phyloP scores from a whole-genome alignment of 37 sponge, comb jelly and placozoan species.

The Agelas oroides region DNA sequence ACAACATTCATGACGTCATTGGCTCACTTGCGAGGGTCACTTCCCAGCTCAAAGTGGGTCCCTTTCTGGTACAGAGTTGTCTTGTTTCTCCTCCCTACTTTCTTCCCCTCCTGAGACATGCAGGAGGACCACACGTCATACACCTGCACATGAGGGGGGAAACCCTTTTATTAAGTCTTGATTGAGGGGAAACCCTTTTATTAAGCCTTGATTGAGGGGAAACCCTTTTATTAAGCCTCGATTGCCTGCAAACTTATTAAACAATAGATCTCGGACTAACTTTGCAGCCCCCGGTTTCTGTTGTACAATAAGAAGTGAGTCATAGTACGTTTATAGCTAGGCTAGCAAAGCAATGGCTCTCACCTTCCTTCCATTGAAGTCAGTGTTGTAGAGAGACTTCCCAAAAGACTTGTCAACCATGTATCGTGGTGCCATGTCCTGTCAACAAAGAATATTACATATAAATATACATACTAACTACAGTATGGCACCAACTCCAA shows the following conservation, averaged over 20 bases:
- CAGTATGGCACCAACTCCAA: neutral
- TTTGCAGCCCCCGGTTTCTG: no score
- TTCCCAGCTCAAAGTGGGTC: slow-evolving; percentile 79
- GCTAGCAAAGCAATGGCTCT: neutral
- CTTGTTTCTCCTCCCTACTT: slow-evolving; percentile 53
- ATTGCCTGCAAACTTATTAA: neutral
- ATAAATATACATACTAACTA: neutral
- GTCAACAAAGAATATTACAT: neutral
- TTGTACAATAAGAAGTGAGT: no score
- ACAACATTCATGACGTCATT: neutral
- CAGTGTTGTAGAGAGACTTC: slow-evolving; percentile 45
- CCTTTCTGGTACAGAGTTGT: slow-evolving; percentile 67
- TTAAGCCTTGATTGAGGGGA: no score
- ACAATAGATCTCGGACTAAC: no score
- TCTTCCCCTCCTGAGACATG: slow-evolving; percentile 8
- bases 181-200: no score
- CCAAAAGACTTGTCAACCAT: slow-evolving; percentile 42
- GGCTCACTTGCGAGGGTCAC: slow-evolving; percentile 52
- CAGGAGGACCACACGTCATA: slow-evolving; percentile 35
- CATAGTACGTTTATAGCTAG: neutral
- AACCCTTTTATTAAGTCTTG: no score
- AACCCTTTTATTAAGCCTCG: neutral
- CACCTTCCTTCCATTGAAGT: slow-evolving; percentile 76
- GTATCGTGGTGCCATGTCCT: slow-evolving; percentile 62
- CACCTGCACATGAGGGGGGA: slow-evolving; percentile 10